Base-by-base conservation (phyloP, 2,113 vertebrate genomes). In the Ascaphus truei region DNA sequence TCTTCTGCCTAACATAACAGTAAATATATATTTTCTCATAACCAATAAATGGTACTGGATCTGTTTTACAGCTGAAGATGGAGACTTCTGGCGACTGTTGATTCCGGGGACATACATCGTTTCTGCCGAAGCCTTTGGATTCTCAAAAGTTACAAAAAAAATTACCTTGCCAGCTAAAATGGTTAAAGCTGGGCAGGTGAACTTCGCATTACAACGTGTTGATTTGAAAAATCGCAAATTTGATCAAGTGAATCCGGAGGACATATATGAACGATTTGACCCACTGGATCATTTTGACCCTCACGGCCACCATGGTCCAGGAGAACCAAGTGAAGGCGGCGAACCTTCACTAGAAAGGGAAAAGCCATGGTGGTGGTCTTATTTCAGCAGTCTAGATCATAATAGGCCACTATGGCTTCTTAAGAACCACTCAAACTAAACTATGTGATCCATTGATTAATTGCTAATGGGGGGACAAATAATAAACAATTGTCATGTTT, bases 351-450 rank as follows among this genome's bases (percentile, higher is more conserved):
- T 13, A 0, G 71, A 26, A 10, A 88, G 84, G 23, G 89, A 93
- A 75, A 98, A 95, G 72, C 97, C 97, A 0, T 98, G 97, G 97
- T 99, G 96, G 97, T 99, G 97, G 97, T 85, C 87, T 3, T 99
- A 98, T 78, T 98, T 99, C 80, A 90, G 90, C 29, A 91, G 92
- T 4, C 83, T 94, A 5, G 91, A 86, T 22, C 75, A 88, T 6
- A 85, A 92, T 9, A 85, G 91, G 58, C 96, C 97, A 0, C 81
- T 87, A 26, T 99, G 97, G 97, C 86, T 99, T 71, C 91, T 99
- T 45, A 91, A 89, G 76, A 90, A 89, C 71, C 84, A 88, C 58
- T 91, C 81, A 72, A n/a, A 4, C 3, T 43, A 47, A 23, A n/a
- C 1, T 12, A 3, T 23, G 25, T 61, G 36, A n/a, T n/a, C n/a